Conservation (phyloP, 2,888 invertebrate species). For the Ceraclea dissimilis region DNA sequence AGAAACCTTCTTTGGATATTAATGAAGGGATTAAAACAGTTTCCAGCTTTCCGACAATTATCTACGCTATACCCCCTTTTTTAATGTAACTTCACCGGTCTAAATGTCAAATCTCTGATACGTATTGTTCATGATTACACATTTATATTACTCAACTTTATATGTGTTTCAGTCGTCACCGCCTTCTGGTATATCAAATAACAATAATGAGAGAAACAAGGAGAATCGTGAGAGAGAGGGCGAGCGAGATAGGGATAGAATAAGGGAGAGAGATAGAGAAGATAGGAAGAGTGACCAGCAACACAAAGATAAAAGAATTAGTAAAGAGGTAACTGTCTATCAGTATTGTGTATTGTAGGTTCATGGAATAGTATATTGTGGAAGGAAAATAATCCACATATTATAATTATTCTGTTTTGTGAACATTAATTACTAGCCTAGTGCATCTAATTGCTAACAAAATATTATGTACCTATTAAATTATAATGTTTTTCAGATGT, state of each 20-base stretch:
- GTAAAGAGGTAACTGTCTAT: constrained; percentile 35
- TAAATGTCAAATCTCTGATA: too few relatives aligned
- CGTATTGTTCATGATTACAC: too few relatives aligned
- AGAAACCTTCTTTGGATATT: too few relatives aligned
- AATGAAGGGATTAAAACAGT: too few relatives aligned
- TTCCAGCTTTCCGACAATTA: too few relatives aligned
- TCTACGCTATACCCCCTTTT: too few relatives aligned
- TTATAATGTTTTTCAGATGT: constrained; percentile 38
- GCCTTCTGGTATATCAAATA: constrained; percentile 35
- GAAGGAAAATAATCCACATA: too few relatives aligned
- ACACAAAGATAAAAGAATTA: constrained; percentile 34
- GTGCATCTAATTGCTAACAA: too few relatives aligned
- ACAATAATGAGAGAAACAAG: constrained; percentile 27
- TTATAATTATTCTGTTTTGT: too few relatives aligned
- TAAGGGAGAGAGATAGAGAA: constrained; percentile 30
- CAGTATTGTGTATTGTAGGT: background rate
- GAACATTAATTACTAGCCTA: too few relatives aligned
- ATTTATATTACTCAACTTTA: background rate
- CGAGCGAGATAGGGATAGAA: constrained; percentile 28
- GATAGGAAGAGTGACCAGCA: constrained; percentile 35
- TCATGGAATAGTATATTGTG: background rate
- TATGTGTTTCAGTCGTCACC: constrained; percentile 35
- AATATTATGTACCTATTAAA: too few relatives aligned
- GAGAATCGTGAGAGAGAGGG: constrained; percentile 31
- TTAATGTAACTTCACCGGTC: too few relatives aligned